phyloP scores from a whole-genome alignment of 2,113 vertebrate genomes.

The Hippoglossus stenolepis region DNA sequence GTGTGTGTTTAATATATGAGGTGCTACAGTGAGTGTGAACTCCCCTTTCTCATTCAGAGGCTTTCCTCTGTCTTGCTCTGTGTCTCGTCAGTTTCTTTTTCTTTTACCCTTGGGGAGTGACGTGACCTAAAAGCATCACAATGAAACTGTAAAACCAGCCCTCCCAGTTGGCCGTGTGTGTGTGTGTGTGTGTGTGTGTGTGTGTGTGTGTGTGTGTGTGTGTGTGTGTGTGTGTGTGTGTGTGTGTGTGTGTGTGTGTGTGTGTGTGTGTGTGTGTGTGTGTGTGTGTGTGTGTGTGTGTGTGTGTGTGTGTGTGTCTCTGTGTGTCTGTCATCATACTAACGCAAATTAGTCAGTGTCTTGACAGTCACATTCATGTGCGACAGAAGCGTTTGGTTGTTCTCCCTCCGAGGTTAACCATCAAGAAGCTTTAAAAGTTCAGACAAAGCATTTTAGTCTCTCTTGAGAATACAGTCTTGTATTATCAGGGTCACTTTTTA shows the following conservation, averaged over 20 bases:
- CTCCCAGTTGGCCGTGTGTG: slow-evolving; percentile 43
- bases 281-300: not conserved
- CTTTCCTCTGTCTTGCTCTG: not conserved
- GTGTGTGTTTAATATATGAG: slow-evolving; percentile 17
- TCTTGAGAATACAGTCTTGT: not conserved
- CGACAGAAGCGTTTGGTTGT: not conserved
- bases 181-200: not conserved
- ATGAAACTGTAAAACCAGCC: slow-evolving; percentile 61
- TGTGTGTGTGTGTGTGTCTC: not conserved
- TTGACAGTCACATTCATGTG: not conserved
- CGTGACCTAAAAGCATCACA: slow-evolving; percentile 56
- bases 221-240: not conserved
- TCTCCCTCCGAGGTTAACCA: not conserved
- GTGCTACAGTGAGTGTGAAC: slow-evolving; percentile 19
- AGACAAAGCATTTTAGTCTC: not conserved
- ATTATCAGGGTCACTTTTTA: not conserved
- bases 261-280: not conserved
- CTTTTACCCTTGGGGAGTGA: slow-evolving; percentile 49
- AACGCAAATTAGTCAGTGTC: slow-evolving; percentile 21
- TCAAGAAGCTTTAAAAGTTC: not conserved
- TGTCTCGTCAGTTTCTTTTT: slow-evolving; percentile 28
- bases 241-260: not conserved
- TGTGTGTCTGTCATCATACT: not conserved
- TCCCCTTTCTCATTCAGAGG: slow-evolving; percentile 7
- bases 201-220: not conserved